Conservation (phyloP, 2,113 vertebrate genomes). For the Centropus bengalensis region DNA sequence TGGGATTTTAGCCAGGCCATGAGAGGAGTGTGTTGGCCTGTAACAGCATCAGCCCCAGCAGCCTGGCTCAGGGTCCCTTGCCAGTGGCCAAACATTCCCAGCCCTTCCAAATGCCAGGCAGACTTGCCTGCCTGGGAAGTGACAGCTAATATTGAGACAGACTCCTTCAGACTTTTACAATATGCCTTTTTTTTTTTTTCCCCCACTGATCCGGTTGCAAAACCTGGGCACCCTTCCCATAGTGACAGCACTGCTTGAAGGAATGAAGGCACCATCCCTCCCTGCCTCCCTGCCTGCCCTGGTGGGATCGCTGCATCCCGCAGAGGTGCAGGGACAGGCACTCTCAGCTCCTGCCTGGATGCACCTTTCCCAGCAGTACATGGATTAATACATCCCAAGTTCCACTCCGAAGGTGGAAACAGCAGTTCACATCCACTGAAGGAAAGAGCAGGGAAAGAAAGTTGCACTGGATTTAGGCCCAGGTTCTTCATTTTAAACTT, state of each 20-base stretch:
- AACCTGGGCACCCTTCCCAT: neutral
- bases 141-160: neutral
- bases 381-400: neutral
- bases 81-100: accelerated
- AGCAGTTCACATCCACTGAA: no score
- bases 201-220: neutral
- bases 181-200: accelerated
- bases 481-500: neutral
- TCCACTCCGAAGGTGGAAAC: neutral
- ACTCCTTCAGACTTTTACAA: neutral
- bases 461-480: neutral
- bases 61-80: neutral
- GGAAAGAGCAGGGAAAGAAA: neutral
- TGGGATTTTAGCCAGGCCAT: accelerated
- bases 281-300: neutral
- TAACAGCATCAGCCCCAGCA: neutral
- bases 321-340: accelerated
- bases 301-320: accelerated
- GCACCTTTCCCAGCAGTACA: neutral
- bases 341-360: accelerated
- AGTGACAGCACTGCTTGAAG: neutral
- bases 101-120: neutral
- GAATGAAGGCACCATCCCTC: neutral
- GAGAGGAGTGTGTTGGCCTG: neutral
- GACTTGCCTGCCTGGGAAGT: neutral